Conservation (phyloP, 2,797 vertebrate genomes). For the Cheracebus regulus region DNA sequence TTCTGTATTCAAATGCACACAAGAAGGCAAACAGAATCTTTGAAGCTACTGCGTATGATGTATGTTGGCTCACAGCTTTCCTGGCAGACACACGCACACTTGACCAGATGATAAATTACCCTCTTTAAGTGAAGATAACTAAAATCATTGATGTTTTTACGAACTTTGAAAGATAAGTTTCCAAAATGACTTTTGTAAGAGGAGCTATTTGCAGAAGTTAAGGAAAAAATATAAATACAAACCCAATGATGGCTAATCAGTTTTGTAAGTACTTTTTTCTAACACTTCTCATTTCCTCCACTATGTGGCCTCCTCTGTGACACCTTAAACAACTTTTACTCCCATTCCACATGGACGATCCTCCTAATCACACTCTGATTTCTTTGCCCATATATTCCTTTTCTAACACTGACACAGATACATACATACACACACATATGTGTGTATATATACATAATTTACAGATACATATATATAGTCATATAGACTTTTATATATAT, state of each 20-base stretch:
- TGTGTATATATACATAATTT: no score
- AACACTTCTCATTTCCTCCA: background rate
- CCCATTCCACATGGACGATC: background rate
- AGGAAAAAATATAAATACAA: constrained; percentile 28
- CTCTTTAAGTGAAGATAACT: constrained; percentile 75
- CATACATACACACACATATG: background rate
- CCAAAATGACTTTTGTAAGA: constrained; percentile 67
- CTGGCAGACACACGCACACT: constrained; percentile 65
- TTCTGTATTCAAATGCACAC: constrained; percentile 67
- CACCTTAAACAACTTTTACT: background rate
- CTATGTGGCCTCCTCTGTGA: background rate
- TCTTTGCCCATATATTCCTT: background rate
- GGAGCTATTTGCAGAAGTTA: constrained; percentile 38
- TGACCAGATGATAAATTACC: constrained; percentile 74
- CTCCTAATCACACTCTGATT: background rate
- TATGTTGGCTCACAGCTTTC: constrained; percentile 56
- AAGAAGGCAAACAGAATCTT: constrained; percentile 56
- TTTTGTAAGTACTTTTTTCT: background rate
- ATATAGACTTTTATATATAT: no score
- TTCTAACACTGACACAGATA: background rate
- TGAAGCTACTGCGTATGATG: constrained; percentile 61
- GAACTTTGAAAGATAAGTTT: constrained; percentile 72
- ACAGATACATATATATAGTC: no score
- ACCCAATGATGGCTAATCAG: background rate
- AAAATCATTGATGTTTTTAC: constrained; percentile 73